Evolutionary conservation across 1,140 invertebrate species (phyloP).

Genomic region (Cherax quadricarinatus): DNA sequence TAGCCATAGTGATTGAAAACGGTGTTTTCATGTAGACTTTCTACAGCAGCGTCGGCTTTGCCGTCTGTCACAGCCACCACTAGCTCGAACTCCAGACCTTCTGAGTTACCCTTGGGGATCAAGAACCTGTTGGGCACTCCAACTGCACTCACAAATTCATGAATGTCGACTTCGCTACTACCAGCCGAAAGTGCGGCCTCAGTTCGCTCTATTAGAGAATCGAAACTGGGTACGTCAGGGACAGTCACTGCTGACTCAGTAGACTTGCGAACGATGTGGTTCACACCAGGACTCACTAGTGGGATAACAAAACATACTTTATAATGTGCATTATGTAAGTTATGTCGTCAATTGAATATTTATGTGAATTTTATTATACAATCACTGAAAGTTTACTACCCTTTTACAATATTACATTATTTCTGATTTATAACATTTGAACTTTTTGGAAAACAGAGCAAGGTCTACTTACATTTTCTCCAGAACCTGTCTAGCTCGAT

Average conservation of each 20-base stretch:
- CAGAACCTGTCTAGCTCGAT: constrained; percentile 46
- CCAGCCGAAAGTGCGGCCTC: neutral
- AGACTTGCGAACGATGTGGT: constrained; percentile 8
- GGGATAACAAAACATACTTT: neutral
- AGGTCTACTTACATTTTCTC: constrained; percentile 24
- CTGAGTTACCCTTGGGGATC: constrained; percentile 18
- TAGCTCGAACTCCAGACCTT: constrained; percentile 34
- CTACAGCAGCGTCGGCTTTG: constrained; percentile 69
- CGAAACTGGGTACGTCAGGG: constrained; percentile 46
- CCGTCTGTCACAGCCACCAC: constrained; percentile 35
- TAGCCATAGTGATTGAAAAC: constrained; percentile 27
- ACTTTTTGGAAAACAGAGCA: neutral
- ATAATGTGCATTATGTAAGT: neutral
- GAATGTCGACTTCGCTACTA: constrained; percentile 15
- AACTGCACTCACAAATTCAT: constrained; percentile 1
- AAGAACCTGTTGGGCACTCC: constrained; percentile 40
- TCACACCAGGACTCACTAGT: constrained; percentile 10
- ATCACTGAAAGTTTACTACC: neutral
- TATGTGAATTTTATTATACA: neutral
- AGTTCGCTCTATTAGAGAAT: constrained; percentile 18
- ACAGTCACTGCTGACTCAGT: constrained; percentile 17
- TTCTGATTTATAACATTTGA: neutral
- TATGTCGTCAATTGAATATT: too few relatives aligned
- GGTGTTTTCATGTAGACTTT: constrained; percentile 34
- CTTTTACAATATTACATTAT: neutral